Evolutionary conservation across 2,113 vertebrate species (phyloP).

Genomic region (Tachycineta bicolor): DNA sequence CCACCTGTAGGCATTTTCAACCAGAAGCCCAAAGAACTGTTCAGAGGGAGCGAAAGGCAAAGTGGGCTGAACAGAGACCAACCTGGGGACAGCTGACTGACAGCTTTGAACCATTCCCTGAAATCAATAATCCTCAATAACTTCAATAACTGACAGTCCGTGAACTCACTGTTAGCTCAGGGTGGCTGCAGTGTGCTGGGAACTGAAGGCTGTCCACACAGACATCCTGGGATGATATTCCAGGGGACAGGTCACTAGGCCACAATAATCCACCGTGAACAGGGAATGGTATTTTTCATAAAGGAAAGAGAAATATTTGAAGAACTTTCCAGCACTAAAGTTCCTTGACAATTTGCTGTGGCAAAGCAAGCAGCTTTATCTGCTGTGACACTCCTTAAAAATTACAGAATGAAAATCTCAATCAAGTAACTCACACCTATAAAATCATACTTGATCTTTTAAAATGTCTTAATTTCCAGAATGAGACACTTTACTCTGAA

Average conservation of each 20-base stretch:
- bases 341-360: neutral
- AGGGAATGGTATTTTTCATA: neutral
- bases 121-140: neutral
- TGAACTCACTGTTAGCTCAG: neutral
- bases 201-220: neutral
- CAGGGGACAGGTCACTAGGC: neutral
- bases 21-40: neutral
- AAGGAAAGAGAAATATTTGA: neutral
- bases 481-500: neutral
- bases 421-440: neutral
- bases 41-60: neutral
- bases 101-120: neutral
- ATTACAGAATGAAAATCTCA: neutral
- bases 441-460: neutral
- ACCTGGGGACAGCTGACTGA: neutral
- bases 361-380: neutral
- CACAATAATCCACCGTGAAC: neutral
- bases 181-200: neutral
- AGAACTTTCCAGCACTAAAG: neutral
- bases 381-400: neutral
- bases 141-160: rapidly evolving
- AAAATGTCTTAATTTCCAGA: neutral
- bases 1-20: neutral
- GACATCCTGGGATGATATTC: neutral
- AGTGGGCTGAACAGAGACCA: neutral